Evolutionary conservation across 1,140 invertebrate genomes (phyloP), one percentile per base, ranked within the genome.

Genomic region (Saccostrea glomerata): DNA sequence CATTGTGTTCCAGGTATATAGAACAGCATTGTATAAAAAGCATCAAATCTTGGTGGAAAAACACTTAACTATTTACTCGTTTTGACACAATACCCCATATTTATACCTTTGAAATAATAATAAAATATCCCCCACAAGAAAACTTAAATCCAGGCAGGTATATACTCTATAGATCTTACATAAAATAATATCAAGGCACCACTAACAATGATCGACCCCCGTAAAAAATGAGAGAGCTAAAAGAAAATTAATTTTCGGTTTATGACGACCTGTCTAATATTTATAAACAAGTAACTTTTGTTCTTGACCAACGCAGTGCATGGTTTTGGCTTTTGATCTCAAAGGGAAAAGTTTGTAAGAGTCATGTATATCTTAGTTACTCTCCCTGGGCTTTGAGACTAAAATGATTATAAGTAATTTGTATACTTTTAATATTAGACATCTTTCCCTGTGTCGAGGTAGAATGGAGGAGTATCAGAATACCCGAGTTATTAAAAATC

Each of bases 361-460:
- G 70, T 30, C n/a, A 7, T 77, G 70, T 77, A 30, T 77, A 77
- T 4, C 60, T 23, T 23, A 66, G 60, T n/a, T 66, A 66, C 60
- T 23, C 15, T 11, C 20, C 9, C 6, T 6, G 6, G 25, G 23
- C 13, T 30, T 40, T 77, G 7, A 36, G 25, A 36, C 70, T 77
- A 77, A 77, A 77, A 77, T 77, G 25, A 77, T 77, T 77, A 77
- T 25, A 77, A 77, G 70, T 77, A 77, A 77, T 77, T 36, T 77
- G 70, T 77, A 15, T 77, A 77, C 15, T 40, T 77, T 11, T 47
- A 36, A 77, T 77, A 77, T 77, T 15, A 77, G 70, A 77, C 30
- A 13, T 36, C 25, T 15, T 25, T 36, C 70, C 25, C 12, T 40
- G 70, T 36, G 13, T 25, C 23, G 5, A 30, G 30, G 30, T 77